phyloP scores from a whole-genome alignment of 2,888 invertebrate species.

The Tipula unca region DNA sequence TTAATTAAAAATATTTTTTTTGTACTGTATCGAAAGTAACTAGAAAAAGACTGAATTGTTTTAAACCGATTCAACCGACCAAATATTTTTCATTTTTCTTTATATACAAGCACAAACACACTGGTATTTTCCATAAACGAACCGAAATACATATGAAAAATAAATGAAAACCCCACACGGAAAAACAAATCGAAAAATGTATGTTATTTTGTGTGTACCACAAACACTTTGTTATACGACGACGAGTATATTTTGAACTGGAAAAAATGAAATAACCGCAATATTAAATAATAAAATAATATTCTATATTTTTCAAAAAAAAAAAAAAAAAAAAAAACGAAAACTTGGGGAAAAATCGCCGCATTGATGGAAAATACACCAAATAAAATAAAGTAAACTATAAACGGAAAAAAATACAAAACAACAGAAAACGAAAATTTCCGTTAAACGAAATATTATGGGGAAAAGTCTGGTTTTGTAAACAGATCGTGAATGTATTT shows the following conservation, averaged over 20 bases:
- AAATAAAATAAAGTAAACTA: not conserved
- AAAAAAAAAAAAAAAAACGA: not conserved
- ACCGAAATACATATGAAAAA: not conserved
- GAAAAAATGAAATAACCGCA: not conserved
- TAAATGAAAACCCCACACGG: not conserved
- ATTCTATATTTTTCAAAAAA: not conserved
- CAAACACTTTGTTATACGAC: not conserved
- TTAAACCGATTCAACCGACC: not conserved
- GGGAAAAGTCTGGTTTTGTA: not conserved
- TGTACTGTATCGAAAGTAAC: not conserved
- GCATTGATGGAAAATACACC: not conserved
- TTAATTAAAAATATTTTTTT: not conserved
- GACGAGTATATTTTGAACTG: not conserved
- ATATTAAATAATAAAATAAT: not conserved
- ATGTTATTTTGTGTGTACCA: not conserved
- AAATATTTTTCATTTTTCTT: not conserved
- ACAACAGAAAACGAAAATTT: not conserved
- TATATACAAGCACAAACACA: not conserved
- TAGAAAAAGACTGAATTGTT: not conserved
- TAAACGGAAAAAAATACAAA: not conserved
- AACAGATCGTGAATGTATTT: not conserved
- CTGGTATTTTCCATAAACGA: not conserved
- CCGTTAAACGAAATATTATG: not conserved
- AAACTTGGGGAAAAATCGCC: not conserved
- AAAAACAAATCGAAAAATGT: not conserved